These are phyloP conservation scores for Temnothorax longispinosus DNA, from an alignment of 1,140 invertebrate genomes.

Conservation along the genomic window DNA sequence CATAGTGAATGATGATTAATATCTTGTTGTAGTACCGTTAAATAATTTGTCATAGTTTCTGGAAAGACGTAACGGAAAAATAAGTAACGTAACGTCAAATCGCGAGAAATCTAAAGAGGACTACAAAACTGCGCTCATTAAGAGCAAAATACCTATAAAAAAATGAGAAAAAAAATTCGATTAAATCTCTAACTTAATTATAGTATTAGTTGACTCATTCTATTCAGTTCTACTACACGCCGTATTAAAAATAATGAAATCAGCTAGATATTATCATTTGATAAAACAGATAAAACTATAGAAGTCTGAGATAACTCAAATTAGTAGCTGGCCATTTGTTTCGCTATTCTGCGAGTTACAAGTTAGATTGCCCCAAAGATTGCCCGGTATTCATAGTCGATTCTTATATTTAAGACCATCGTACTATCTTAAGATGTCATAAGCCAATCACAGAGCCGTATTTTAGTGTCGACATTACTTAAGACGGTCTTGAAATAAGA, in stretches of 20 bases:
- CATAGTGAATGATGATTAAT: neutral
- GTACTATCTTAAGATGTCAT: no score
- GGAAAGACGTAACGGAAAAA: neutral
- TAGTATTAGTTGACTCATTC: neutral
- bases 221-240: conserved; percentile 5
- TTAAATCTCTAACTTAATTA: neutral
- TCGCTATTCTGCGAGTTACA: neutral
- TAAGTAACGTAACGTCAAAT: neutral
- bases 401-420: no score
- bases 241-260: neutral
- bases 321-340: neutral
- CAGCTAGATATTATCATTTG: neutral
- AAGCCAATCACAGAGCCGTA: no score
- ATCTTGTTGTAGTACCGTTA: conserved; percentile 6
- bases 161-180: conserved; percentile 6
- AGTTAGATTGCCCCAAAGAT: no score
- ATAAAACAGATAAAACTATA: neutral
- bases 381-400: no score
- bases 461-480: no score
- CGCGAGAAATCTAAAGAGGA: neutral
- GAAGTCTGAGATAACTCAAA: neutral
- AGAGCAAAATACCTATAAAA: neutral
- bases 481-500: no score
- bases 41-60: conserved; percentile 16
- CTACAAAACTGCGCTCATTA: conserved; percentile 6